Base-by-base conservation (phyloP, 2,113 vertebrate species). In the Sturnira hondurensis region DNA sequence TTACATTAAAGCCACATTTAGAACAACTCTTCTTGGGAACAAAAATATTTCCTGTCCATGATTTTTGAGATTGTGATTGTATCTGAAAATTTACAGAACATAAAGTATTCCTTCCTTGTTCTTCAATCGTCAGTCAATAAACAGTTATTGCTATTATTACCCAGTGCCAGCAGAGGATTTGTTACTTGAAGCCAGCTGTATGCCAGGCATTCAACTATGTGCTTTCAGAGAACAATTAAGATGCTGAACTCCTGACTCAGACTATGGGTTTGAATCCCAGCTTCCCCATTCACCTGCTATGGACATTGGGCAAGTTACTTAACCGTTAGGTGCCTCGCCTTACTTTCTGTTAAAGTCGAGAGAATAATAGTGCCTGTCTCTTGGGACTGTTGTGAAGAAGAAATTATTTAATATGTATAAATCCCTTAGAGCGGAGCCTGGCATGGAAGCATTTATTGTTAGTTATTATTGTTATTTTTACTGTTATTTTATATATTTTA, bases 21-120 rank as follows among this genome's bases (percentile, higher is more conserved):
- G 65, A 50, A 80, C 82, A 94, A 81, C 14, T 93, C 4, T 89
- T 87, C 81, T 38, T 92, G 73, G 93, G 54, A 92, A 89, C n/a
- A 94, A 89, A 65, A 12, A 15, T 67, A 70, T 80, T 94, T 89
- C 16, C 41, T 28, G 6, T 41, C 12, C 24, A 67, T 54, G 14
- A 2, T 76, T 97, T 84, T 4, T 17, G 4, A 16, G 36, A 56
- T 6, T 58, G 4, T 77, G 36, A 89, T 14, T 78, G 19, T 52
- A 67, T 36, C 73, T 93, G 28, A 89, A 89, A 58, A 71, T 78
- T 7, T 63, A 43, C 7, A 88, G 4, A 43, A 33, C 2, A 28
- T 56, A 47, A 71, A 83, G 65, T 67, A 4, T 36, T 56, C 43
- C 22, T 80, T 11, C 15, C 10, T 84, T 80, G 8, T 41, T 90